phyloP scores from a whole-genome alignment of 2,888 invertebrate genomes.

The Hesperia comma region DNA sequence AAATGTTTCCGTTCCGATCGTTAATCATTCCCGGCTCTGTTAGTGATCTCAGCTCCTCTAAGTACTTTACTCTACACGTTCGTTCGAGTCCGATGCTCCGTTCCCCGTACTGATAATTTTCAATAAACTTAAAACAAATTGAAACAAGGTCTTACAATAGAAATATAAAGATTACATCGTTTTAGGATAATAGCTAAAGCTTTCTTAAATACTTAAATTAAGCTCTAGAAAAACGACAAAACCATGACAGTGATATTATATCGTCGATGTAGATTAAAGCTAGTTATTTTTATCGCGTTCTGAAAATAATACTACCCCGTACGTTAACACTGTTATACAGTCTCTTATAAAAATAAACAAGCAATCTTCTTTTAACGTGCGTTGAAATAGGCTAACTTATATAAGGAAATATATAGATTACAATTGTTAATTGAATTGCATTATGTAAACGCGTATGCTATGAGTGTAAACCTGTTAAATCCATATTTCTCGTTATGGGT shows the following conservation, averaged over 20 bases:
- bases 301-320: not conserved
- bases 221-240: no score
- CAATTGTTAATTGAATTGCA: not conserved
- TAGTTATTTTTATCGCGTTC: not conserved
- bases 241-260: no score
- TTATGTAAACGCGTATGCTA: no score
- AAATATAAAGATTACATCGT: no score
- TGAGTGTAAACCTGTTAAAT: no score
- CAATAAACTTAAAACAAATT: not conserved
- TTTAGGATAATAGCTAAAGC: no score
- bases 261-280: not conserved
- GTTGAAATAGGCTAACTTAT: not conserved
- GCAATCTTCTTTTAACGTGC: not conserved
- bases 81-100: slow-evolving; percentile 28
- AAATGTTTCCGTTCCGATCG: slow-evolving; percentile 79
- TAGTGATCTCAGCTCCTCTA: slow-evolving; percentile 56
- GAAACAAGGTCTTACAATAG: no score
- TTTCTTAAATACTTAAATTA: no score
- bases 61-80: slow-evolving; percentile 40
- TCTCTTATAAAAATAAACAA: not conserved
- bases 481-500: no score
- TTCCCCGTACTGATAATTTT: not conserved
- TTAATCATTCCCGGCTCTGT: slow-evolving; percentile 77
- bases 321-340: not conserved
- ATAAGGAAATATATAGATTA: not conserved